phyloP scores from a whole-genome alignment of 2,113 vertebrate genomes.

The Rhizomys pruinosus region DNA sequence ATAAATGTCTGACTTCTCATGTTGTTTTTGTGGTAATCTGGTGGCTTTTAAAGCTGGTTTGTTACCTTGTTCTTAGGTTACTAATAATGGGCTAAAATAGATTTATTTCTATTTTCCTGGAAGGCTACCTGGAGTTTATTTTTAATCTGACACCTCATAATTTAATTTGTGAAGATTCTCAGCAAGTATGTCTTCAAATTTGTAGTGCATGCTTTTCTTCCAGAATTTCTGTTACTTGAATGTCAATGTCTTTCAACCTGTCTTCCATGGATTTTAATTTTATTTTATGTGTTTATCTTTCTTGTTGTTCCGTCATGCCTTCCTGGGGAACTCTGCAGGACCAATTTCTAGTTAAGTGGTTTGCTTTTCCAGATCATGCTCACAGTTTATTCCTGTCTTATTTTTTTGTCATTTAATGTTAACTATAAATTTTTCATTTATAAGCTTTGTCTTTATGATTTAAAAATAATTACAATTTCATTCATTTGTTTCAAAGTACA shows the following conservation, averaged over 20 bases:
- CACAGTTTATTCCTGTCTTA: background rate
- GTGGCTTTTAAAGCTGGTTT: background rate
- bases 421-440: background rate
- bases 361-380: background rate
- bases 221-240: background rate
- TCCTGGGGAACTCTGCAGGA: background rate
- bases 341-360: background rate
- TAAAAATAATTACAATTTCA: background rate
- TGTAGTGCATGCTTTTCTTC: background rate
- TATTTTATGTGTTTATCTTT: background rate
- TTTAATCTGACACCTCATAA: background rate
- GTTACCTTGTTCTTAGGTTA: background rate
- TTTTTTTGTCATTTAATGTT: background rate
- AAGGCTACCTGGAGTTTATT: background rate
- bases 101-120: background rate
- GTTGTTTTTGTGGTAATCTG: background rate
- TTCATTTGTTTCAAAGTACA: background rate
- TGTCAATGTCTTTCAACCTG: background rate
- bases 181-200: background rate
- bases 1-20: background rate
- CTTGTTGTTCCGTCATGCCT: background rate
- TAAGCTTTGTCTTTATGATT: background rate
- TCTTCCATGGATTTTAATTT: background rate
- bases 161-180: background rate
- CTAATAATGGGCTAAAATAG: too few relatives aligned